Conservation (phyloP, 2,888 invertebrate genomes). For the Scaptodrosophila latifasciaeformis region DNA sequence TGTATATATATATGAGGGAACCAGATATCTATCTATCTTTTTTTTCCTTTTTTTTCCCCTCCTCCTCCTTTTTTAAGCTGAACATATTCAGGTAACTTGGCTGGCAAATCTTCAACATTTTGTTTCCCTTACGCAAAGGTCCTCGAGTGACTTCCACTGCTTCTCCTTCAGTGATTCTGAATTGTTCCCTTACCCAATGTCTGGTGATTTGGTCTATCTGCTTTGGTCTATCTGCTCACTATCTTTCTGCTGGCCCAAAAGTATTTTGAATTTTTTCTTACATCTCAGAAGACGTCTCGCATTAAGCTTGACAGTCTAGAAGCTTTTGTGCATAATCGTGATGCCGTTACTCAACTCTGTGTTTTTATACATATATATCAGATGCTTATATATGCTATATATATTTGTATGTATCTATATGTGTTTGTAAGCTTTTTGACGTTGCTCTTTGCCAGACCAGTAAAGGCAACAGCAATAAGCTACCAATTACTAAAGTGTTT, state of each 20-base stretch:
- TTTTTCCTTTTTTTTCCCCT: constrained; percentile 19
- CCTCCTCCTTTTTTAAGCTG: not conserved
- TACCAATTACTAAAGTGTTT: constrained; percentile 66
- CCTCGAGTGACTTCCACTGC: no score
- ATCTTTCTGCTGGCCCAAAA: no score
- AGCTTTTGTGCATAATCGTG: constrained; percentile 57
- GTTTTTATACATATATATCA: no score
- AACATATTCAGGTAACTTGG: no score
- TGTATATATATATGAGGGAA: not conserved
- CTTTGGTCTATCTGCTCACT: no score
- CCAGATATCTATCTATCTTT: not conserved
- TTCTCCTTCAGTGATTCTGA: no score
- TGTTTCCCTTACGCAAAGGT: no score
- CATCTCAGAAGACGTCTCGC: constrained; percentile 53
- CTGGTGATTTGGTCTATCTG: no score
- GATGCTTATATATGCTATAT: no score
- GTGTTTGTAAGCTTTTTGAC: not conserved
- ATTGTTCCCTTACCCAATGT: no score
- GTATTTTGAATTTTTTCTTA: constrained; percentile 43
- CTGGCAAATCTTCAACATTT: no score
- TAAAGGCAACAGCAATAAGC: constrained; percentile 21
- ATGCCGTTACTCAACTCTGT: constrained; percentile 48
- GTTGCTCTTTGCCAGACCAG: not conserved
- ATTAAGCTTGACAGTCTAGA: constrained; percentile 46
- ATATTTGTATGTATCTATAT: not conserved